phyloP scores from a whole-genome alignment of 2,797 vertebrate species.

The Takifugu rubripes region DNA sequence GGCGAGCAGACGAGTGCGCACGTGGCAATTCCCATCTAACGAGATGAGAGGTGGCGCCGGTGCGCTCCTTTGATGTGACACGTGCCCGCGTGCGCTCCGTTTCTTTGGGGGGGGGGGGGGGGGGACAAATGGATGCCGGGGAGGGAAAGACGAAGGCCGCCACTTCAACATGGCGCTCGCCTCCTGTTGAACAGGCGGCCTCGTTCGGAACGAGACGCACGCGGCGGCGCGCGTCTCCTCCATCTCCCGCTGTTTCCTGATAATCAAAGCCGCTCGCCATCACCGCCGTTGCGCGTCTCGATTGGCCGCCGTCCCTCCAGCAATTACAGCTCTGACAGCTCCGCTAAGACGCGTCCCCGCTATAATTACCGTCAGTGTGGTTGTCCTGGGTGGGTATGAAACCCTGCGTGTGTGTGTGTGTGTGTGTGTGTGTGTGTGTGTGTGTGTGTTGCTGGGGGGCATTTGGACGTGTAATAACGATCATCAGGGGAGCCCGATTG shows the following conservation, averaged over 20 bases:
- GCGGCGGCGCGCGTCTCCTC: conserved; percentile 61
- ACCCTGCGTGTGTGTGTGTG: conserved; percentile 23
- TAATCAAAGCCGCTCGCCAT: conserved; percentile 72
- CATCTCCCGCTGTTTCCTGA: conserved; percentile 58
- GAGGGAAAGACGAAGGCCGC: background rate
- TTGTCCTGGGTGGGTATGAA: conserved; percentile 66
- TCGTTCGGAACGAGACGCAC: conserved; percentile 59
- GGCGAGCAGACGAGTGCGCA: conserved; percentile 53
- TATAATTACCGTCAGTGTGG: conserved; percentile 79
- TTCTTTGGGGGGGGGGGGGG: no score
- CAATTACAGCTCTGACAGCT: conserved; percentile 80
- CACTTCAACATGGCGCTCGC: conserved; percentile 50
- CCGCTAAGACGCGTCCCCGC: conserved; percentile 69
- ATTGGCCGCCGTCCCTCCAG: conserved; percentile 76
- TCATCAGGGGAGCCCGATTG: conserved; percentile 56
- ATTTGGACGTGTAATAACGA: conserved; percentile 61
- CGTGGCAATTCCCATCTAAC: conserved; percentile 51
- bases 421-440: no score
- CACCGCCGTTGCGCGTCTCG: conserved; percentile 63
- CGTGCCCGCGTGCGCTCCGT: no score
- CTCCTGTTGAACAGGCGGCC: conserved; percentile 62
- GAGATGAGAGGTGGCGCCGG: conserved; percentile 48
- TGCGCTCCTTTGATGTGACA: conserved; percentile 58
- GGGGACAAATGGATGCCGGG: conserved; percentile 3
- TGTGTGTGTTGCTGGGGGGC: background rate